Evolutionary conservation across 2,888 invertebrate genomes (phyloP).

Genomic region (Orthosia cruda): DNA sequence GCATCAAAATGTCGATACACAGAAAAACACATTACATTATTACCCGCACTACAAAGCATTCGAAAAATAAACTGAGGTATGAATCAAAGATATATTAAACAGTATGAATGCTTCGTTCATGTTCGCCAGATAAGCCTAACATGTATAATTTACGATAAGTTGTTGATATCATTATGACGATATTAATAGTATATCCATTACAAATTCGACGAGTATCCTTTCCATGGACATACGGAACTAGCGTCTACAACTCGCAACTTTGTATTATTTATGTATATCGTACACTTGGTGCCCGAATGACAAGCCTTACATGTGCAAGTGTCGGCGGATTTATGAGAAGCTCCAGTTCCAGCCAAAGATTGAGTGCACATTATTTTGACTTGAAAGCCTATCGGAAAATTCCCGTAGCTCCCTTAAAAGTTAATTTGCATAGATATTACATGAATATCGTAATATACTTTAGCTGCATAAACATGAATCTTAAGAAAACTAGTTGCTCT

Average conservation of each 20-base stretch:
- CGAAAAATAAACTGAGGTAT: slow-evolving; percentile 39
- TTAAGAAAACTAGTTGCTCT: slow-evolving; percentile 33
- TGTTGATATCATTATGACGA: slow-evolving; percentile 54
- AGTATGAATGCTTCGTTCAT: slow-evolving; percentile 48
- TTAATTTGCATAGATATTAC: slow-evolving; percentile 23
- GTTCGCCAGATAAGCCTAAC: slow-evolving; percentile 28
- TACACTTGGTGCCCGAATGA: slow-evolving; percentile 57
- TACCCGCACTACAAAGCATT: slow-evolving; percentile 16
- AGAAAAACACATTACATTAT: not conserved
- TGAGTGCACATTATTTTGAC: slow-evolving; percentile 27
- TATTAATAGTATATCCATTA: slow-evolving; percentile 58
- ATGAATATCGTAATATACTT: slow-evolving; percentile 1
- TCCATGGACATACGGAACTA: slow-evolving; percentile 48
- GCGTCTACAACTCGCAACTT: slow-evolving; percentile 41
- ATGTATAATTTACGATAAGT: slow-evolving; percentile 63
- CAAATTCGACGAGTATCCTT: slow-evolving; percentile 51
- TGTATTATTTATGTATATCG: slow-evolving; percentile 52
- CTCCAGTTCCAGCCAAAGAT: slow-evolving; percentile 5
- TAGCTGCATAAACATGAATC: slow-evolving; percentile 34
- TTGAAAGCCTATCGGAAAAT: slow-evolving; percentile 19
- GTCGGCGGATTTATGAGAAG: slow-evolving; percentile 16
- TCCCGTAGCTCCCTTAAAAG: not conserved
- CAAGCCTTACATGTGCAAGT: slow-evolving; percentile 18
- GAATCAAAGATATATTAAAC: no score
- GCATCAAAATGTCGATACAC: not conserved